Percentiles rank a stretch among this genome's conserved stretches.
phyloP scores from a whole-genome alignment of 1,140 invertebrate genomes.

The Bombyx mandarina region DNA sequence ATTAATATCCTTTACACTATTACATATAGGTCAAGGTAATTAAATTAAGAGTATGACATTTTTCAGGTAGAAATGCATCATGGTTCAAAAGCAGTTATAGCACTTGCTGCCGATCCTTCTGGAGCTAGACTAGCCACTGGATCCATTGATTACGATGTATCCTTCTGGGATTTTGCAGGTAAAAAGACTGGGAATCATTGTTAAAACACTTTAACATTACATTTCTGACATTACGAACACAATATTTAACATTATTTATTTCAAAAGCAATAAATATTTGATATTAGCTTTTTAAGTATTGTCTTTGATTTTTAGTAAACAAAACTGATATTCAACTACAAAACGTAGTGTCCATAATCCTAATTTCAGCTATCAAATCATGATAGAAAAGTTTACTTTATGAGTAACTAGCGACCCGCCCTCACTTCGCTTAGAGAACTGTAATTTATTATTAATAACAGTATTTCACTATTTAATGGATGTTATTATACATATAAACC shows the following conservation, averaged over 20 bases:
- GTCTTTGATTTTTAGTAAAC: not conserved
- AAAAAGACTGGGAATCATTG: conserved; percentile 2
- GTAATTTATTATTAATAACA: too few relatives aligned
- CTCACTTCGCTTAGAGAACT: too few relatives aligned
- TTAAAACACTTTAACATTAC: too few relatives aligned
- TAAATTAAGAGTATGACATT: not conserved
- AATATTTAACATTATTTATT: not conserved
- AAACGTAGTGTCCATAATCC: not conserved
- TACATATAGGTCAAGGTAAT: not conserved
- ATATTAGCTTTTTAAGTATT: not conserved
- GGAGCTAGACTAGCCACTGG: conserved; percentile 94
- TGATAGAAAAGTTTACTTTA: too few relatives aligned
- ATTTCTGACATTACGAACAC: not conserved
- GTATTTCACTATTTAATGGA: too few relatives aligned
- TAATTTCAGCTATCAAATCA: too few relatives aligned
- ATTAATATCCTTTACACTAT: not conserved
- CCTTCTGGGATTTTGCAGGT: conserved; percentile 97
- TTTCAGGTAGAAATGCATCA: conserved; percentile 81
- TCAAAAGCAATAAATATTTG: not conserved
- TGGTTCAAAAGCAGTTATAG: conserved; percentile 88
- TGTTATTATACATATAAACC: too few relatives aligned
- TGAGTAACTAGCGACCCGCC: too few relatives aligned
- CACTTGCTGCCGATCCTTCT: conserved; percentile 91
- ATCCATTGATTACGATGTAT: conserved; percentile 94
- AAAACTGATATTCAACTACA: not conserved